Base-by-base conservation (phyloP, 2,888 invertebrate species). In the Diadegma fenestrale region DNA sequence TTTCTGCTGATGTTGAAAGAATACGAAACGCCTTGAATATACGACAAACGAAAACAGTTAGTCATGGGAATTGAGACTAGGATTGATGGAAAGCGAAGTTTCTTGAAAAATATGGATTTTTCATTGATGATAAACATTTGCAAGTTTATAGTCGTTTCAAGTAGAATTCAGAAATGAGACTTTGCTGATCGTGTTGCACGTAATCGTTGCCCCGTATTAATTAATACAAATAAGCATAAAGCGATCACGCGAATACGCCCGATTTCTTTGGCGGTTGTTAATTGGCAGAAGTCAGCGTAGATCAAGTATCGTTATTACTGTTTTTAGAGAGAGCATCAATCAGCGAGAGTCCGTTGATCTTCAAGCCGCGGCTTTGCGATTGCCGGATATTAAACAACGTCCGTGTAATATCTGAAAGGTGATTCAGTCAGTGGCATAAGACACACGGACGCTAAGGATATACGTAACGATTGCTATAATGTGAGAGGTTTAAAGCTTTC, bases 241-340 rank as follows among this genome's bases (percentile, higher is more conserved):
- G 43, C 30, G 17, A 75, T 66, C 30, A 43, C 64, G 80, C 85
- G 72, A 68, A 84, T 77, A 61, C 14, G 76, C 63, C 72, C 71
- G 41, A 82, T 87, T 87, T 85, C 64, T 79, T 71, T 64, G 45
- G 58, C 54, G 63, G 66, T 71, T 63, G 64, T 79, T 84, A 87
- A 86, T 86, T 84, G 79, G 76, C 71, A 78, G 1, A 37, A 78
- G 81, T 79, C 80, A 58, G 54, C 45, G 61, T 78, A 72, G 76
- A 86, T 81, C 73, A 86, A 87, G 80, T 83, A 83, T 80, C 69
- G 17, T 79, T 77, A 82, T 86, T 80, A 69, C 54, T 48, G 69
- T 63, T 69, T 12, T 63, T 26, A 33, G 33, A 63, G 61, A 79
- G 63, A 45, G 66, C 17, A 51, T 51, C 69, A 63, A 63, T 73